Conservation (phyloP, 2,113 vertebrate species). For the Aldabrachelys gigantea region DNA sequence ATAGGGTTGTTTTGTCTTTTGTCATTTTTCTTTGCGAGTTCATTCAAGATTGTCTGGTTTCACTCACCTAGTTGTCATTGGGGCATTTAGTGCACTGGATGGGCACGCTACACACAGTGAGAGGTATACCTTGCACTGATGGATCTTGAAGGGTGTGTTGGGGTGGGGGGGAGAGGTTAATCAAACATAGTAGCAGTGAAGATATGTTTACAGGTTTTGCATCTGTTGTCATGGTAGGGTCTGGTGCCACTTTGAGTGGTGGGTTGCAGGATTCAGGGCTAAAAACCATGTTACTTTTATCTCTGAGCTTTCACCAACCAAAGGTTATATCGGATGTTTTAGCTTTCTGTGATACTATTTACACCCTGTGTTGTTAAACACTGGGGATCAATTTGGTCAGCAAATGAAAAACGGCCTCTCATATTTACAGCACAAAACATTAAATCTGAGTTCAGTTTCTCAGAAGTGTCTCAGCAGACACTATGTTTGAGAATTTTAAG, state of each 20-base stretch:
- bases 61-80: background rate
- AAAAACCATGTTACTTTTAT: background rate
- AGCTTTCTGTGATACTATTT: background rate
- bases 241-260: background rate
- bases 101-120: background rate
- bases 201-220: background rate
- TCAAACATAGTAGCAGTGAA: background rate
- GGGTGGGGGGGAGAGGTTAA: too few species aligned
- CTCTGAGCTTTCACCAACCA: background rate
- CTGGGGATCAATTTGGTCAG: background rate
- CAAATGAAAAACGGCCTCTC: background rate
- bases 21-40: background rate
- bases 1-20: background rate
- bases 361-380: background rate
- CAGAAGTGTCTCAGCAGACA: background rate
- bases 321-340: background rate
- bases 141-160: background rate
- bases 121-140: background rate
- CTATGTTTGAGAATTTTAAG: background rate
- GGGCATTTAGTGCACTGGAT: background rate
- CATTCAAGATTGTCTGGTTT: background rate
- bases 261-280: accelerated
- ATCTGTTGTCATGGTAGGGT: too few species aligned
- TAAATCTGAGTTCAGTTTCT: background rate
- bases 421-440: background rate